Conservation (phyloP, 30 jellyfish, hydroid and myxozoan genomes). For the Euphysa ruthae region DNA sequence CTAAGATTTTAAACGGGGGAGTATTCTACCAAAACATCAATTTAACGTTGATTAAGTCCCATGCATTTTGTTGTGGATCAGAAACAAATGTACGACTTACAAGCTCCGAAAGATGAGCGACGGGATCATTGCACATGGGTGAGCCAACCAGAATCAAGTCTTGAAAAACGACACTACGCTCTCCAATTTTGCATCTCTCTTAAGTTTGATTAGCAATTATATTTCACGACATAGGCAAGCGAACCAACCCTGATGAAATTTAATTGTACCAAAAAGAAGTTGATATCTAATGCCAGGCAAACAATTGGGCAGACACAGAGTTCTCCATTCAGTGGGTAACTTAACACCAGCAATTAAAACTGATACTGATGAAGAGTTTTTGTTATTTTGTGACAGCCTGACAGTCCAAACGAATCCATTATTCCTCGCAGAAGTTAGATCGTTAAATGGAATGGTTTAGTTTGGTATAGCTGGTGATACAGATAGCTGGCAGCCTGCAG, state of each 20-base stretch:
- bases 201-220: too few relatives aligned
- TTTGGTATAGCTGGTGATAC: not conserved
- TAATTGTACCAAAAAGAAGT: conserved; percentile 22
- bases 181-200: too few relatives aligned
- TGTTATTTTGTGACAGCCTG: conserved; percentile 8
- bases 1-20: too few relatives aligned
- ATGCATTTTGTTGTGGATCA: too few relatives aligned
- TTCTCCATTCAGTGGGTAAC: conserved; percentile 37
- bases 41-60: too few relatives aligned
- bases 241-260: conserved; percentile 16
- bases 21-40: too few relatives aligned
- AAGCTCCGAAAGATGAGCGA: too few relatives aligned
- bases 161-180: too few relatives aligned
- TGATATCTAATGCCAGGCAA: conserved; percentile 42
- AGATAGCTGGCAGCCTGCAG: conserved; percentile 1
- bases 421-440: not conserved
- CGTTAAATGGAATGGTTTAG: not conserved
- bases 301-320: conserved; percentile 51
- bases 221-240: conserved; percentile 32
- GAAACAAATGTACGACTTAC: too few relatives aligned
- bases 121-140: too few relatives aligned
- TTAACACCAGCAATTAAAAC: conserved; percentile 17
- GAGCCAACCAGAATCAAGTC: too few relatives aligned
- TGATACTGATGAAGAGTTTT: not conserved
- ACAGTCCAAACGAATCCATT: not conserved